Evolutionary conservation across 2,888 invertebrate species (phyloP), one percentile per base, ranked within the genome.

Genomic region (Heteropelma amictum): DNA sequence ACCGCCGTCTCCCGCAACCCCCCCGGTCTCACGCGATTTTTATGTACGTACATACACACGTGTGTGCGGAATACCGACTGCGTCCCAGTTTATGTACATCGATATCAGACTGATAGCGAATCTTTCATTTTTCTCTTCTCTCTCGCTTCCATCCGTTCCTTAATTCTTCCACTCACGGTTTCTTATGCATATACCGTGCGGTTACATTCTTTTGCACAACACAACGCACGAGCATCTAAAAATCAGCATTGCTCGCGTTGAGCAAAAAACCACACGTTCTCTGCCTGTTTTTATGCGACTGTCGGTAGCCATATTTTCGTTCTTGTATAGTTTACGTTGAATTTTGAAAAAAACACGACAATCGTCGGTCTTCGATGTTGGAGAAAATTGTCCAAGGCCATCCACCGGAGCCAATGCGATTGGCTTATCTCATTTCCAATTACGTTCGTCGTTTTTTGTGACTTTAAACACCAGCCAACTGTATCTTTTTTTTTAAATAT

Each of bases 71-170:
- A 45, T 14, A 38, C 51, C 45, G 80, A 76, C 80, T 80, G 80
- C 84, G 85, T 85, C 85, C 87, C 82, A 87, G 82, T 87, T 88
- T 86, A 87, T 87, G 68, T 63, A 75, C 42, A 71, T 85, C 84
- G 87, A 87, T 87, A 87, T 86, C 84, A 84, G 78, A 78, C 63
- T 79, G 87, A 87, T 87, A 85, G 63, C 28, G 26, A 56, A 47
- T 67, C 33, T 70, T 70, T 56, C 60, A 30, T 53, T 45, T 33
- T 64, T 69, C 38, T 42, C 47, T 53, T 45, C 60, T 60, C 58
- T 35, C 51, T 38, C n/a, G 58, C 45, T 54, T 60, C 23, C 28
- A 23, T n/a, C 56, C 19, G 53, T 26, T 56, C 19, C 19, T 14
- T 40, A 8, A n/a, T 10, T 40, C 10, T 33, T n/a, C 40, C 14